Conservation (phyloP, 1,140 invertebrate genomes). For the Stegodyphus mimosarum region DNA sequence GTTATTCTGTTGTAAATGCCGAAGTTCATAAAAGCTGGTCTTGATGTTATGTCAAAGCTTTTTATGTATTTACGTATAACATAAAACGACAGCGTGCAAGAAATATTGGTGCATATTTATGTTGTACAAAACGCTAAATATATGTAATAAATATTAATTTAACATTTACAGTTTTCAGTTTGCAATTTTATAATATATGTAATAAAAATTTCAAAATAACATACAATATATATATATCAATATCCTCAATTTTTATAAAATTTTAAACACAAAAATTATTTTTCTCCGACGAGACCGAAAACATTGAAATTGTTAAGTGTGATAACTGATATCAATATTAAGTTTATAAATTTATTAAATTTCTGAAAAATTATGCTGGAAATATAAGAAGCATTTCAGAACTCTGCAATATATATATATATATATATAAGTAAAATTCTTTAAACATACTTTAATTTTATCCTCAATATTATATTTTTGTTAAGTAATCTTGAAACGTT, state of each 20-base stretch:
- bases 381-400: too few species aligned
- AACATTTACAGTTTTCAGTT: constrained; percentile 10
- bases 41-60: constrained; percentile 50
- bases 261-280: neutral
- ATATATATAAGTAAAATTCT: too few species aligned
- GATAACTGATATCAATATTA: too few species aligned
- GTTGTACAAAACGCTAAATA: constrained; percentile 48
- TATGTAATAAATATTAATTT: constrained; percentile 48
- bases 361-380: too few species aligned
- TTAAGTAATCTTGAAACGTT: too few species aligned
- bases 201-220: neutral
- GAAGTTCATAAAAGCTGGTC: constrained; percentile 25
- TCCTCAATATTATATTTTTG: too few species aligned
- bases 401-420: too few species aligned
- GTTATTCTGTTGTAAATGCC: constrained; percentile 27
- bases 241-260: neutral
- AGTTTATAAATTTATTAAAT: too few species aligned
- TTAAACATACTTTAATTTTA: too few species aligned
- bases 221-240: too few species aligned
- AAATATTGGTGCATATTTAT: constrained; percentile 59
- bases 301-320: too few species aligned
- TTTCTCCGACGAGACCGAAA: too few species aligned
- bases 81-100: neutral
- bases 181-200: neutral
- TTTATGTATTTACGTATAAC: constrained; percentile 44